Base-by-base conservation (phyloP, 1,140 invertebrate species). In the Euglossa dilemma region DNA sequence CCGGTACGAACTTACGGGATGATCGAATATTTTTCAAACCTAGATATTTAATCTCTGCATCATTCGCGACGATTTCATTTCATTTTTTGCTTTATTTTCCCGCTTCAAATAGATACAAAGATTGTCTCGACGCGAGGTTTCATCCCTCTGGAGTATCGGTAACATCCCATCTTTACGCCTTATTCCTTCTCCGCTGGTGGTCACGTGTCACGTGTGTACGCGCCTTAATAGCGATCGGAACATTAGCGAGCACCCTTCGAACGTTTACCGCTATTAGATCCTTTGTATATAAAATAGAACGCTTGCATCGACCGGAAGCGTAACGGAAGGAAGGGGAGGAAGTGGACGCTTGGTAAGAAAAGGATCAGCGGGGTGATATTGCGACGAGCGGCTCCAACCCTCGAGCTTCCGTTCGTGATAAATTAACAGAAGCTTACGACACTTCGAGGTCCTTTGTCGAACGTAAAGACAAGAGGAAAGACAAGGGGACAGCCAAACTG, bases 341-440 rank as follows among this genome's bases (percentile, higher is more conserved):
- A 61, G 61, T 84, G 50, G 76, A 28, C 56, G 75, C 2, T n/a
- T n/a, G 20, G 56, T 57, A 74, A 77, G 85, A 84, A 86, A 87
- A 61, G 67, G 85, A 87, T 80, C 67, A 72, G 81, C 78, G 81
- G 64, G 82, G 76, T 85, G 80, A 80, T 87, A 80, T 80, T 87
- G 77, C 81, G 80, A 78, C 74, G 80, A 84, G 86, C 59, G 69
- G 45, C 83, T 91, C 90, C 89, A 90, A 92, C 91, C 89, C 91
- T 89, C 86, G 82, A 90, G 4, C 88, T 91, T 91, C 84, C 90
- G 89, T 67, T 36, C 86, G 85, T 90, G 87, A 90, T 90, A 91
- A 92, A 93, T 93, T 93, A 93, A 92, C 81, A 90, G 87, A 85
- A 91, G 91, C 91, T 92, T 88, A 89, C 89, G 90, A 89, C 91